Percentiles rank a stretch among this genome's conserved stretches.
These are phyloP conservation scores for Phasianus colchicus DNA, from an alignment of 2,113 vertebrate species.

Conservation along the genomic window DNA sequence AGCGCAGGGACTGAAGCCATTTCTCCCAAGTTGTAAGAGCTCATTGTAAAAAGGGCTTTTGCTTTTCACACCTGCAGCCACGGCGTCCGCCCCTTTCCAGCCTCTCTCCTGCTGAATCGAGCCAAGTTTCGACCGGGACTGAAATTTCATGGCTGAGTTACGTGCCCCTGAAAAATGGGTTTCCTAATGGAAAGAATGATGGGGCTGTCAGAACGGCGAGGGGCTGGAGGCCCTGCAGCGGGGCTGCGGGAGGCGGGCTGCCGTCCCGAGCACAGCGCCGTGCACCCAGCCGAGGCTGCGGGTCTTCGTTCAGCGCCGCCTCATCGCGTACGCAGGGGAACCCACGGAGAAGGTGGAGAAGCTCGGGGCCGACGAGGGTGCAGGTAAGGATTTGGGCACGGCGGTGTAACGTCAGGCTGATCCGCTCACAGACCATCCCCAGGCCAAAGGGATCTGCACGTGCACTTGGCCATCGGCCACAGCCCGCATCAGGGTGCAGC, in stretches of 20 bases:
- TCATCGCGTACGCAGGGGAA: neutral
- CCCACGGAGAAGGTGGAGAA: neutral
- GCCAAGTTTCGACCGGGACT: conserved; percentile 51
- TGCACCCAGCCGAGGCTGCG: neutral
- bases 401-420: neutral
- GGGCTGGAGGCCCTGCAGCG: neutral
- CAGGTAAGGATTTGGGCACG: neutral
- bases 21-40: neutral
- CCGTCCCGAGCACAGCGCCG: neutral
- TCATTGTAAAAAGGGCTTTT: conserved; percentile 2
- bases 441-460: neutral
- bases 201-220: neutral
- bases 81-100: neutral
- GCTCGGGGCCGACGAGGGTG: neutral
- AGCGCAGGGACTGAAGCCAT: neutral
- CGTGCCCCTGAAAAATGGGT: conserved; percentile 20
- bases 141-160: conserved; percentile 50
- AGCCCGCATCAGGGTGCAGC: neutral
- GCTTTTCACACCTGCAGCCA: conserved; percentile 37
- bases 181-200: conserved; percentile 71
- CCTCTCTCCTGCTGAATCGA: neutral
- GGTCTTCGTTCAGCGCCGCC: rapidly evolving
- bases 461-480: rapidly evolving
- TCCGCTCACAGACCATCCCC: too few relatives aligned
- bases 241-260: neutral